Evolutionary conservation across 92 coral and sea anemone species (phyloP).

Genomic region (Epizoanthus stellaris): DNA sequence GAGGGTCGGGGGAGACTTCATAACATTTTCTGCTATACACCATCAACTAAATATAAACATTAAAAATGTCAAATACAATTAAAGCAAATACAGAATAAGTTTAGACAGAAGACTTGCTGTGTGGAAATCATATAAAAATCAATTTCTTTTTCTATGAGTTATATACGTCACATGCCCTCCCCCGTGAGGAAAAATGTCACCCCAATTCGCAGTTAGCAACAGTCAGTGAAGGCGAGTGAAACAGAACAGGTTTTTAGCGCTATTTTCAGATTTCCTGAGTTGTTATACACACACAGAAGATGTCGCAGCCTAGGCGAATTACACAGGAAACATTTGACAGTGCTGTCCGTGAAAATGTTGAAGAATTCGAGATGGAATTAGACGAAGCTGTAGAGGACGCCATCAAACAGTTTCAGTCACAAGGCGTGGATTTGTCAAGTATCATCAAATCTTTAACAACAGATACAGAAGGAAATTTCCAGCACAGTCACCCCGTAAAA

Average conservation of each 20-base stretch:
- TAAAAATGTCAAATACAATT: too few relatives aligned
- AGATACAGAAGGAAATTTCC: constrained; percentile 62
- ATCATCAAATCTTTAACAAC: constrained; percentile 67
- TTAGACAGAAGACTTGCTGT: too few relatives aligned
- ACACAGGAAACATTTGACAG: constrained; percentile 86
- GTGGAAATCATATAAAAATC: too few relatives aligned
- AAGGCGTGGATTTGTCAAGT: constrained; percentile 86
- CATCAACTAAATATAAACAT: too few relatives aligned
- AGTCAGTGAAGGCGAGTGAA: too few relatives aligned
- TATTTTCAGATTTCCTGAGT: neutral
- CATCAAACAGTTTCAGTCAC: constrained; percentile 76
- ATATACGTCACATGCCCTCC: too few relatives aligned
- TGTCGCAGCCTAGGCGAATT: constrained; percentile 76
- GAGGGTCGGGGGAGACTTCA: neutral
- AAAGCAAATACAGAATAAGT: too few relatives aligned
- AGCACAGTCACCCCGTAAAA: constrained; percentile 80
- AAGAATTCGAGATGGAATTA: constrained; percentile 89
- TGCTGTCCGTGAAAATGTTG: constrained; percentile 84
- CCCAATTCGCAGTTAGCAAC: too few relatives aligned
- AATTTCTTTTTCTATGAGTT: too few relatives aligned
- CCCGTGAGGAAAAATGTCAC: too few relatives aligned
- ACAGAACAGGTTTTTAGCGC: neutral
- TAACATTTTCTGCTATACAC: neutral
- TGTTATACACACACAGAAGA: constrained; percentile 4
- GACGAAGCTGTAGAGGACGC: constrained; percentile 82